phyloP scores from a whole-genome alignment of 2,113 vertebrate species.

The Noctilio leporinus region DNA sequence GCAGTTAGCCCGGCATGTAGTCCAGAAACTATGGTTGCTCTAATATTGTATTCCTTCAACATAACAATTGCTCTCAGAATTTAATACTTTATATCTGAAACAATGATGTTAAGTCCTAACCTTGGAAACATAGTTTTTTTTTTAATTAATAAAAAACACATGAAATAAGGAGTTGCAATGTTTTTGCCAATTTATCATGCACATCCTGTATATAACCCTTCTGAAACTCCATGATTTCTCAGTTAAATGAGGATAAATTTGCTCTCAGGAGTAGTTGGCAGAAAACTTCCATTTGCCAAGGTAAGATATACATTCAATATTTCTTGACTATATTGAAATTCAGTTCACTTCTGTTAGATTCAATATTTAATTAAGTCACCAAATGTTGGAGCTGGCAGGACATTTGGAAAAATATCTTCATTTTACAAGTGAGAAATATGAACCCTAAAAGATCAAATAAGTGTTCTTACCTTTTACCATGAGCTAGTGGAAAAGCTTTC shows the following conservation, averaged over 20 bases:
- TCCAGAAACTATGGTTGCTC: too few relatives aligned
- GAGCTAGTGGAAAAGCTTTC: neutral
- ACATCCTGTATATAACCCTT: too few relatives aligned
- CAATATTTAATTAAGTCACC: neutral
- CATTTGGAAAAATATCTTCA: neutral
- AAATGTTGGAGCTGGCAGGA: neutral
- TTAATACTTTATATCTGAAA: too few relatives aligned
- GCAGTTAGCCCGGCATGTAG: too few relatives aligned
- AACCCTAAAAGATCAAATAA: neutral
- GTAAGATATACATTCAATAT: neutral
- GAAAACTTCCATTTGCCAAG: neutral
- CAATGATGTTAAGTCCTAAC: too few relatives aligned
- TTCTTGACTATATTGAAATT: neutral
- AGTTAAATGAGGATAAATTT: neutral
- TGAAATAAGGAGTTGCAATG: too few relatives aligned
- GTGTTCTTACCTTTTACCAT: neutral
- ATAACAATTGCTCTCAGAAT: too few relatives aligned
- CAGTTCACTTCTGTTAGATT: neutral
- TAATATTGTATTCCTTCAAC: too few relatives aligned
- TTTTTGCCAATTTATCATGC: too few relatives aligned
- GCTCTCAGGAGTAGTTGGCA: neutral
- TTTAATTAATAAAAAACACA: too few relatives aligned
- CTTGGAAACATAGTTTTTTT: too few relatives aligned
- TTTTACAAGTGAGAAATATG: neutral
- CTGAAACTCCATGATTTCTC: neutral